Evolutionary conservation across 2,888 invertebrate genomes (phyloP).

Genomic region (Troides helena): DNA sequence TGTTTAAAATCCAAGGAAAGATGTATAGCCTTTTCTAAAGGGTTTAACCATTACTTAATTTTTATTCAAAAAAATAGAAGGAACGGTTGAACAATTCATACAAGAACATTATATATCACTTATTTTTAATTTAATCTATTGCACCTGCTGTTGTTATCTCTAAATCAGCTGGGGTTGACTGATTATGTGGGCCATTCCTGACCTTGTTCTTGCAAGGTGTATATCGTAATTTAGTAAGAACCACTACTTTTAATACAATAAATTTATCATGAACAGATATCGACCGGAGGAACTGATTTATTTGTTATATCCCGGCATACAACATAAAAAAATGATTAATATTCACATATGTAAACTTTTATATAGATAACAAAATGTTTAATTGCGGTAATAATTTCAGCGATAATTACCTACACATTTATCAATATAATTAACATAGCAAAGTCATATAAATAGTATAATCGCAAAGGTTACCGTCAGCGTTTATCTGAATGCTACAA

Average conservation of each 20-base stretch:
- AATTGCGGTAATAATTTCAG: background rate
- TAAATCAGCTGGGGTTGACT: background rate
- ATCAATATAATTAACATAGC: background rate
- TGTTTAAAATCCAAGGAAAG: too few species aligned
- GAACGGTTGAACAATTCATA: too few species aligned
- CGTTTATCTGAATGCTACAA: conserved; percentile 7
- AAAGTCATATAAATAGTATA: background rate
- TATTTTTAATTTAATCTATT: background rate
- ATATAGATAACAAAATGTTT: background rate
- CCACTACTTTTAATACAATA: too few species aligned
- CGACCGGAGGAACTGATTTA: too few species aligned
- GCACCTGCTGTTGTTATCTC: background rate
- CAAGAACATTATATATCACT: background rate
- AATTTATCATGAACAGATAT: too few species aligned
- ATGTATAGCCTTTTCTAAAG: too few species aligned
- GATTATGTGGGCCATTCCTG: background rate
- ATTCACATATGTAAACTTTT: too few species aligned
- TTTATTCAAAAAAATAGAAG: too few species aligned
- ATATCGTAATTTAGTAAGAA: background rate
- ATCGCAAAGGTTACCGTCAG: background rate
- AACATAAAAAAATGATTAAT: too few species aligned
- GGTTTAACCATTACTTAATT: too few species aligned
- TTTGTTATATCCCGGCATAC: too few species aligned
- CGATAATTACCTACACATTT: background rate
- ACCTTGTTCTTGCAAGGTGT: background rate